Evolutionary conservation across 2,888 invertebrate genomes (phyloP), one percentile per base, ranked within the genome.

Genomic region (Rhagium mordax): DNA sequence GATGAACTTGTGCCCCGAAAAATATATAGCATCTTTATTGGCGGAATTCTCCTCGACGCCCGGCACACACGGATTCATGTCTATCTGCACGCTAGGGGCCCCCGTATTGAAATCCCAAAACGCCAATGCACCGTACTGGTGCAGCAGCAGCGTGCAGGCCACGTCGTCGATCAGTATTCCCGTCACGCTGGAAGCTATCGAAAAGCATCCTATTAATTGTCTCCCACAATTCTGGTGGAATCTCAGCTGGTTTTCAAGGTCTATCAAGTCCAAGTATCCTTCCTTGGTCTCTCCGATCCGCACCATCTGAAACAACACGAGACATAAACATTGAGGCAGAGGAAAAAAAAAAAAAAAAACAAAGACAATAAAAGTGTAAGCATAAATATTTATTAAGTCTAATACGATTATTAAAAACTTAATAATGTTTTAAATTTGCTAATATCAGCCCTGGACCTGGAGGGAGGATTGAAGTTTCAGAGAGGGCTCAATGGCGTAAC

Each of bases 41-140:
- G 93, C 93, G n/a, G 91, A 86, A 61, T 88, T 90, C 77, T 93
- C 93, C 72, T 93, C 92, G 1, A 93, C 92, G 41, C 94, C 94
- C 3, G 91, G 90, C 29, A 92, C 88, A 10, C 92, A 90, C 0
- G 97, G 96, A 85, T 97, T 97, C 94, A 97, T 95, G 82, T 96
- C 94, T 70, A 97, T 91, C 16, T 91, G 89, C 0, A 94, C 90
- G 82, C 94, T 94, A 0, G 97, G 95, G 72, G 94, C 94, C 3
- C 96, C 95, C 3, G 95, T 90, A 6, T 96, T 96, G 85, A 95
- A 97, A 86, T 97, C 97, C 96, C 97, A 98, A 84, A 97, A 93
- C 3, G 96, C 92, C 78, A 94, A 90, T 0, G 96, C 96, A 7
- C 94, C 94, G 84, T 95, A 94, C 84, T 91, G 94, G 84, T 97